Evolutionary conservation across 2,888 invertebrate genomes (phyloP), one percentile per base, ranked within the genome.

Genomic region (Agrochola litura): DNA sequence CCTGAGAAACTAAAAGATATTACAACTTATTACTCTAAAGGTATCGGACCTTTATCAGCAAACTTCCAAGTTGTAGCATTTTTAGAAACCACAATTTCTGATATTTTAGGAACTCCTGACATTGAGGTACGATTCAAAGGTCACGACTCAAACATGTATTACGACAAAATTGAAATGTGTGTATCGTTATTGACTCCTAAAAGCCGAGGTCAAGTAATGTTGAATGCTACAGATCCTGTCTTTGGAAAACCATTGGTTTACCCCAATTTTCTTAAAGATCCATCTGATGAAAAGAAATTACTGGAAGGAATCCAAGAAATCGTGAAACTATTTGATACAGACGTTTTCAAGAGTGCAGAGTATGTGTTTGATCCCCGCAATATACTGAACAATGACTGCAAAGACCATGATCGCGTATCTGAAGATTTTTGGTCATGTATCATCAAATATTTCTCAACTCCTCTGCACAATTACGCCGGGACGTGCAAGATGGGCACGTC

Each of bases 101-200:
- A 96, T 16, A 93, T 95, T 46, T 81, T 95, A 2, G 92, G 93
- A 60, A 95, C 96, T 9, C 95, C 96, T 41, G 96, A 96, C 74
- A 94, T 96, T 74, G 96, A 96, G 89, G 89, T 96, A 9, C 91
- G 96, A 84, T 96, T 96, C 79, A 94, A 93, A 85, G 96, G 96
- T 10, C 95, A 96, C 67, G 92, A 96, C 76, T 96, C 96, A 22
- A 96, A 96, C 76, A 96, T 96, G 96, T 96, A 96, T 85, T 96
- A 96, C 73, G 94, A 96, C 82, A 94, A 90, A 84, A 94, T 96
- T 52, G 96, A 96, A 75, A 92, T 96, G 87, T 96, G 96, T 77
- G 84, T 95, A 60, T 93, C 96, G 4, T 86, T 96, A n/a, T 80
- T 96, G 64, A 96, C 96, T 8, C 96, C 96, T 10, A 94, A 92